phyloP scores from a whole-genome alignment of 2,797 vertebrate species.

The Astyanax mexicanus region DNA sequence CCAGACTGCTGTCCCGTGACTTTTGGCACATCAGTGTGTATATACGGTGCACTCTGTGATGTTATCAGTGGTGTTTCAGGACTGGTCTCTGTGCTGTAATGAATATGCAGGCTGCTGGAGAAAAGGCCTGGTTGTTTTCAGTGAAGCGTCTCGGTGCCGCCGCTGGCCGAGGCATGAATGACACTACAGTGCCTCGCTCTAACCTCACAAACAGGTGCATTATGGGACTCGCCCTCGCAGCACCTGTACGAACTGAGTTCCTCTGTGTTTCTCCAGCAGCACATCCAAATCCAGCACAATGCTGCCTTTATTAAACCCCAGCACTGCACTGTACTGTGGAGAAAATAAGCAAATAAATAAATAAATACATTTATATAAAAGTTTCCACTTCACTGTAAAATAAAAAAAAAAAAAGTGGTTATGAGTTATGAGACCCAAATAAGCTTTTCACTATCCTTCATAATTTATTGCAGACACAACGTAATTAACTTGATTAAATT shows the following conservation, averaged over 20 bases:
- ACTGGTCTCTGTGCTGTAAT: not conserved
- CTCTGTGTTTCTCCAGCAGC: constrained; percentile 61
- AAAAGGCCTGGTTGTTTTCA: constrained; percentile 12
- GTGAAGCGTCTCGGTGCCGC: not conserved
- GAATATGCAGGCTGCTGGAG: not conserved
- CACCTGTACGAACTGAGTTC: constrained; percentile 72
- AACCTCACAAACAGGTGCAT: constrained; percentile 72
- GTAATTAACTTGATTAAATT: no score
- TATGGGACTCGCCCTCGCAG: constrained; percentile 65
- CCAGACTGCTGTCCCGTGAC: no score
- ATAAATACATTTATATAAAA: no score
- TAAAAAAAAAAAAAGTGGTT: no score
- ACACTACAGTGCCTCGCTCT: constrained; percentile 44
- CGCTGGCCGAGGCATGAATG: constrained; percentile 23
- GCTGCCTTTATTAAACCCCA: constrained; percentile 59
- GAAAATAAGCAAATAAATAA: constrained; percentile 13
- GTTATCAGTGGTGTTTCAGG: not conserved
- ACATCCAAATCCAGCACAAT: constrained; percentile 59
- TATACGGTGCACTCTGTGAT: no score
- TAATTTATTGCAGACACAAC: no score
- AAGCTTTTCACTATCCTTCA: no score
- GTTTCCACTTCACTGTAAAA: not conserved
- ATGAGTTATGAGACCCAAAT: no score
- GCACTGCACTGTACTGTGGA: constrained; percentile 44
- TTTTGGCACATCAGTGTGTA: no score